These are phyloP conservation scores for Todiramphus saurophagus DNA, from an alignment of 2,113 vertebrate genomes.

Conservation along the genomic window DNA sequence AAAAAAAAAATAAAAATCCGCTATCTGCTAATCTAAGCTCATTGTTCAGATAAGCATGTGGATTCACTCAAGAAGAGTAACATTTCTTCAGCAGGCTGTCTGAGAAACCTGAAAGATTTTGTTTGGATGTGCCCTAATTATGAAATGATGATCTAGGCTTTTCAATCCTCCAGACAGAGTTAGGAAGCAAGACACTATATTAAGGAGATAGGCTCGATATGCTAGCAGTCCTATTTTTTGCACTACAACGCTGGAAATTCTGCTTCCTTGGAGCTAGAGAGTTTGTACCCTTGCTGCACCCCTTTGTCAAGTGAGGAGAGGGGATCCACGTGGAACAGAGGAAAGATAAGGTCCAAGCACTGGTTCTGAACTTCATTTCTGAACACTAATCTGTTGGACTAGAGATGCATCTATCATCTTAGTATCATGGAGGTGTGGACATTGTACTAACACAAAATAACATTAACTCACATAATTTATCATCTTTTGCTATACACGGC, in stretches of 20 bases:
- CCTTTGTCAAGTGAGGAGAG: neutral
- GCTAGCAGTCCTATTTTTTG: neutral
- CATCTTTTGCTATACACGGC: slow-evolving; percentile 39
- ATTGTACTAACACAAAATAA: slow-evolving; percentile 16
- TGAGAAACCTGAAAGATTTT: neutral
- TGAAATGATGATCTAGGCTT: neutral
- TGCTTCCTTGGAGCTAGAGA: neutral
- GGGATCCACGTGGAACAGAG: neutral
- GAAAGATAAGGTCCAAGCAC: neutral
- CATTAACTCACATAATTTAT: slow-evolving; percentile 27
- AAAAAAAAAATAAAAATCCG: too few relatives aligned
- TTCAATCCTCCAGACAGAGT: neutral
- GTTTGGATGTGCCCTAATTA: neutral
- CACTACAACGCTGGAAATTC: neutral
- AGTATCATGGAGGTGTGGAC: neutral
- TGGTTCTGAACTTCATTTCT: neutral
- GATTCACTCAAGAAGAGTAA: neutral
- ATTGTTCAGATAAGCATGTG: neutral
- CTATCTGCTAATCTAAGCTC: neutral
- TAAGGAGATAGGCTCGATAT: neutral
- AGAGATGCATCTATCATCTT: slow-evolving; percentile 7
- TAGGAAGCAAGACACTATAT: neutral
- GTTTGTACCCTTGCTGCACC: neutral
- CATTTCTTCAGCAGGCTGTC: neutral
- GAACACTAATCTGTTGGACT: neutral